Evolutionary conservation across 2,888 invertebrate genomes (phyloP), one percentile per base, ranked within the genome.

Genomic region (Vesta saturnalis): DNA sequence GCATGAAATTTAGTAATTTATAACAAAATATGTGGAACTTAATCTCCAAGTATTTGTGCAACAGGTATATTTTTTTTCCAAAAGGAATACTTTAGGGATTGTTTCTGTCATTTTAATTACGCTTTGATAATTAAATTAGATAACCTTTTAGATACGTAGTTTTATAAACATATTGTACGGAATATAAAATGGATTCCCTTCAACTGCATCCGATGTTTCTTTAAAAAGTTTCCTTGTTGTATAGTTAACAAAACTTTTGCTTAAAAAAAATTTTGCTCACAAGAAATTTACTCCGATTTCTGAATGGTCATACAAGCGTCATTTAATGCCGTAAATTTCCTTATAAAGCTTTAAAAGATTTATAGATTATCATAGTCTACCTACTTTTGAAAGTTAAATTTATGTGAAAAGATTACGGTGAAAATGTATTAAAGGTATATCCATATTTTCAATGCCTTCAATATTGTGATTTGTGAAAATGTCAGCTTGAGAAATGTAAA

Each of bases 391-490:
- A 52, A 52, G 52, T 52, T 18, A 52, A 52, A 52, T 52, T 52
- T 52, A 52, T 52, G 52, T 19, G 52, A 52, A 52, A 52, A 52
- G 52, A 52, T 52, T 52, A 52, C 21, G 18, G 19, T 12, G n/a
- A 19, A 19, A 52, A 52, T 52, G 18, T 52, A 52, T 49, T 18
- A 19, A 52, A 12, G 52, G 5, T 18, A 21, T 52, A 19, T 19
- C 8, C 52, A n/a, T 19, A 52, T 8, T 52, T 52, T 19, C 21
- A 19, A 52, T 52, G 52, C 52, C 12, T 19, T 52, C 52, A 52
- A 52, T 52, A 52, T 52, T 52, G 52, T 52, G 52, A 52, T 52
- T 52, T 19, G 52, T 52, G 52, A 63, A 63, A 63, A 63, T 23
- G 62, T 60, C 61, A 35, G 18, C 54, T 35, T 19, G 35, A 18